A percentile compares a stretch with the other conserved stretches of the same genome.
Evolutionary conservation across 2,888 invertebrate species (phyloP).

Genomic region (Geophilus truncorum): DNA sequence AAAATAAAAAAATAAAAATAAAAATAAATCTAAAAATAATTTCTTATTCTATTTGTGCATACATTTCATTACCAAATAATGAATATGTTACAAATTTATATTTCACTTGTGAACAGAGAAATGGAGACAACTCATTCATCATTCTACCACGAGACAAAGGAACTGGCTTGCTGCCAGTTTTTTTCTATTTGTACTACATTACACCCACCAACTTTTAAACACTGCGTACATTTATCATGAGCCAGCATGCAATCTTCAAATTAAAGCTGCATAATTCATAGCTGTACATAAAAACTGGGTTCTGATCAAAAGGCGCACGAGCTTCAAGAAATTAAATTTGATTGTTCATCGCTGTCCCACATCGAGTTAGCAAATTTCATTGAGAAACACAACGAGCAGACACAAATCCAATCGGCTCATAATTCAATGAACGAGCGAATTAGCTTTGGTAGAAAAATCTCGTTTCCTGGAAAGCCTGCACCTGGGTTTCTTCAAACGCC

Average conservation of each 20-base stretch:
- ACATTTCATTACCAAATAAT: not conserved
- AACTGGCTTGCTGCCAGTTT: conserved; percentile 3
- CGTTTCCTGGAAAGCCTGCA: not conserved
- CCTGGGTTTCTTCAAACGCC: not conserved
- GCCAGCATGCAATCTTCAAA: conserved; percentile 22
- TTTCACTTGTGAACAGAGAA: not conserved
- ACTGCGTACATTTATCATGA: conserved; percentile 25
- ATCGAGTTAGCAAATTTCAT: not conserved
- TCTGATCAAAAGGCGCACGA: conserved; percentile 20
- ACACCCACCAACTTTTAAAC: conserved; percentile 24
- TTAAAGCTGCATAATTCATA: conserved; percentile 25
- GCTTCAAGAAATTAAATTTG: conserved; percentile 11
- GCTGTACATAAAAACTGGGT: not conserved
- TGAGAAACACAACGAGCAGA: not conserved
- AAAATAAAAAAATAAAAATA: not conserved
- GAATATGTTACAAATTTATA: conserved; percentile 11
- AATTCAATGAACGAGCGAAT: not conserved
- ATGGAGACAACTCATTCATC: conserved; percentile 21
- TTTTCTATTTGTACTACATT: conserved; percentile 23
- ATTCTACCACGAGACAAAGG: not conserved
- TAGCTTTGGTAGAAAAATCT: not conserved
- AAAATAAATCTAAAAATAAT: not conserved
- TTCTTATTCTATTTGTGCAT: not conserved
- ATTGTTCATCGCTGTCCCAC: not conserved
- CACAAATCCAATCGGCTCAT: not conserved